Conservation (phyloP, 2,797 vertebrate species). For the Microtus obscurus region DNA sequence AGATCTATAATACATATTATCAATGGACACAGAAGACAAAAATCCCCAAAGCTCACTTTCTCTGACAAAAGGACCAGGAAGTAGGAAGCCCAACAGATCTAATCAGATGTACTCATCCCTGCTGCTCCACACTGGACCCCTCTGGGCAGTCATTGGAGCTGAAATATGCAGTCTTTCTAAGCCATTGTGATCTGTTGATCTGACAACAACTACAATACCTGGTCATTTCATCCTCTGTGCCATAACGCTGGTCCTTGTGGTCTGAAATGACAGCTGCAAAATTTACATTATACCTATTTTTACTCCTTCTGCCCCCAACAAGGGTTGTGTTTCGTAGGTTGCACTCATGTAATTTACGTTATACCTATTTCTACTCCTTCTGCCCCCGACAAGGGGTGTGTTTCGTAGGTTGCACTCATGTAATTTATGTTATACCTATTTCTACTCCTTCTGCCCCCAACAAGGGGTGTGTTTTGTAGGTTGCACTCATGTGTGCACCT, state of each 20-base stretch:
- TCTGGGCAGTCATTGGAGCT: neutral
- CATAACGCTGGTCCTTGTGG: neutral
- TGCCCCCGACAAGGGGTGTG: neutral
- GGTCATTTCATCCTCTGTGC: conserved; percentile 25
- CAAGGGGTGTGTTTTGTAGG: neutral
- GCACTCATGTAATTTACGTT: neutral
- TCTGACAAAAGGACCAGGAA: conserved; percentile 47
- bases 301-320: too few relatives aligned
- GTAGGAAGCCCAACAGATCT: neutral
- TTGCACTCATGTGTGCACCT: neutral
- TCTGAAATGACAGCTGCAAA: conserved; percentile 39
- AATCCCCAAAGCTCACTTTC: conserved; percentile 5
- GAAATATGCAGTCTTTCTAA: neutral
- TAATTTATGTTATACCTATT: neutral
- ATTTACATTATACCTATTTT: neutral
- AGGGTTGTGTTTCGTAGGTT: too few relatives aligned
- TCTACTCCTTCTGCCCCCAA: neutral
- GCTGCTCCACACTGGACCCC: neutral
- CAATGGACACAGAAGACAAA: conserved; percentile 19
- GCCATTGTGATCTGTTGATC: neutral
- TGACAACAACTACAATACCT: neutral
- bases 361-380: neutral
- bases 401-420: neutral
- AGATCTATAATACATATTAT: neutral
- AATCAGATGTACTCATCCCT: neutral